Conservation (phyloP, 2,113 vertebrate genomes). For the Psephotus haematonotus region DNA sequence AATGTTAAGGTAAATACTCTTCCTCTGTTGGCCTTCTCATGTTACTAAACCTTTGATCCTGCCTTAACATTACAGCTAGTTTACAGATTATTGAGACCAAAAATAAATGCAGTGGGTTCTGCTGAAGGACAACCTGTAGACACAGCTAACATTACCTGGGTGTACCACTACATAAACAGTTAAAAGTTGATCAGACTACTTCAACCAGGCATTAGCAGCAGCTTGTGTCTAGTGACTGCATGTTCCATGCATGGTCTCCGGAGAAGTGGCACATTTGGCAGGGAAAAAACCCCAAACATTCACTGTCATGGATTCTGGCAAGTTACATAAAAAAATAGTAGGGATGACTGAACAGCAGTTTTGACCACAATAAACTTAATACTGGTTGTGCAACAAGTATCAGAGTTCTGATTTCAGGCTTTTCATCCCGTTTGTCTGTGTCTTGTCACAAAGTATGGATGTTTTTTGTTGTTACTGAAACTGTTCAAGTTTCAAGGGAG, state of each 20-base stretch:
- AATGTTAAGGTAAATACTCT: neutral
- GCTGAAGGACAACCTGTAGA: neutral
- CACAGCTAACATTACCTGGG: neutral
- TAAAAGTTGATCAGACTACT: neutral
- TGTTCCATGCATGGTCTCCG: fast-evolving
- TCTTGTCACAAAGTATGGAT: neutral
- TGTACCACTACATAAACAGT: neutral
- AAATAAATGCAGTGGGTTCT: neutral
- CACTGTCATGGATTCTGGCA: neutral
- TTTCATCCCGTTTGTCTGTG: neutral
- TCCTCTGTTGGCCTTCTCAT: neutral
- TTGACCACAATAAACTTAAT: neutral
- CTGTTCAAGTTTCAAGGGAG: neutral
- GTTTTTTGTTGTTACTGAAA: neutral
- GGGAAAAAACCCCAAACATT: neutral
- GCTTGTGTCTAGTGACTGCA: too few relatives aligned
- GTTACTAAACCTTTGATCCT: neutral
- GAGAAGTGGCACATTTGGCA: neutral
- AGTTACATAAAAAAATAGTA: neutral
- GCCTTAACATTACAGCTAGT: neutral
- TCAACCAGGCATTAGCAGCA: neutral
- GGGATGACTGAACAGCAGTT: neutral
- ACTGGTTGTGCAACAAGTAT: neutral
- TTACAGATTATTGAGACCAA: neutral
- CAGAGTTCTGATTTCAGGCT: neutral